Conservation (phyloP, 2,113 vertebrate species). For the Chrysemys picta region DNA sequence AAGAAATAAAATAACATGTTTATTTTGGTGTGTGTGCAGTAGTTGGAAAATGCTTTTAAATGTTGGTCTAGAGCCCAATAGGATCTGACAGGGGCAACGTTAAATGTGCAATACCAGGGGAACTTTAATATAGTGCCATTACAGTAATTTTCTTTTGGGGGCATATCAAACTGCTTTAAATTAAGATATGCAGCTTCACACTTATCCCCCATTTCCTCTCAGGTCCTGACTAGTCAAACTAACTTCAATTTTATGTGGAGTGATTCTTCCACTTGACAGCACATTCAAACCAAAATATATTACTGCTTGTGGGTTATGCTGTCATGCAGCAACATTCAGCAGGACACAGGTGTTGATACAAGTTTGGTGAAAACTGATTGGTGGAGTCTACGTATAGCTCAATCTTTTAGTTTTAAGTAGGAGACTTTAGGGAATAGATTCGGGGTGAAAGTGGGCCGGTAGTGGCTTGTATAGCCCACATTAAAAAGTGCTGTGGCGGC, state of each 20-base stretch:
- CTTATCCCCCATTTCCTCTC: background rate
- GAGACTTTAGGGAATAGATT: background rate
- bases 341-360: background rate
- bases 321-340: background rate
- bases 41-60: background rate
- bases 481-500: too few species aligned
- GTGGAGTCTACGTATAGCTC: too few species aligned
- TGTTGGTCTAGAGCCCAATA: background rate
- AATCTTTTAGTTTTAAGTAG: background rate
- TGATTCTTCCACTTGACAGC: background rate
- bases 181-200: background rate
- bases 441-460: too few species aligned
- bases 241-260: background rate
- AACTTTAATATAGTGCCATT: background rate
- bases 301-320: background rate
- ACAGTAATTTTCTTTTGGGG: background rate
- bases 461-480: too few species aligned
- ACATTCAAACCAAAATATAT: background rate
- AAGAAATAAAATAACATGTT: constrained; percentile 75
- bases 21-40: constrained; percentile 45
- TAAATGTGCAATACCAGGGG: background rate
- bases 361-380: background rate
- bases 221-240: background rate
- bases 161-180: background rate
- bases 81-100: background rate